These are phyloP conservation scores for Mycteria americana DNA, from an alignment of 2,797 vertebrate genomes.

Conservation along the genomic window DNA sequence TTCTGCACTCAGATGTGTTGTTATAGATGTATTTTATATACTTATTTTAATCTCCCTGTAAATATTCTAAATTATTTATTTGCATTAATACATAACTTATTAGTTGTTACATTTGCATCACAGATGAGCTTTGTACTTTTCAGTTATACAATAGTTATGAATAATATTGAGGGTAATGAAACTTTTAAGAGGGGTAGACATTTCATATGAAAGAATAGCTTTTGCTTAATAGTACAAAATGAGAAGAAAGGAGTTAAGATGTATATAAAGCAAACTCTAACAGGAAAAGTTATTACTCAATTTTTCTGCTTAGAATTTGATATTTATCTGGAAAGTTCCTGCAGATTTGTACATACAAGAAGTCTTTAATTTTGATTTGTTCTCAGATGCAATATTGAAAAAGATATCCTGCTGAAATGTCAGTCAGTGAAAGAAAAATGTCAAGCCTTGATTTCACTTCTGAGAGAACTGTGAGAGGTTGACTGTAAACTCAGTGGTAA, in stretches of 20 bases:
- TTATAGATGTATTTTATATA: not conserved
- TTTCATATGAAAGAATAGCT: not conserved
- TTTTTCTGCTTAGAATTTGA: not conserved
- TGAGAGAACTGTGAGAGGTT: not conserved
- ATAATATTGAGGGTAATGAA: not conserved
- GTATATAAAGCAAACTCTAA: not conserved
- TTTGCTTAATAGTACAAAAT: not conserved
- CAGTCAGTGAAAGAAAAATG: not conserved
- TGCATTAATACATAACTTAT: not conserved
- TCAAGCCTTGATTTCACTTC: not conserved
- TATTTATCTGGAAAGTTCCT: not conserved
- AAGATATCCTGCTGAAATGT: not conserved
- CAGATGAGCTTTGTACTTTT: not conserved
- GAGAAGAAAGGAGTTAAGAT: not conserved
- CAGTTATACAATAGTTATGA: not conserved
- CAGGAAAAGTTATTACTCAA: not conserved
- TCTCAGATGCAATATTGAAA: not conserved
- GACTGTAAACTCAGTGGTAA: not conserved
- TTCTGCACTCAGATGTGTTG: not conserved
- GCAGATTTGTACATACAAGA: not conserved
- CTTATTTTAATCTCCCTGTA: not conserved
- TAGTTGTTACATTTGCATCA: not conserved
- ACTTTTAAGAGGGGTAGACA: not conserved
- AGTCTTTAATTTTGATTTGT: conserved; percentile 11
- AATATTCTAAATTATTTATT: not conserved